Evolutionary conservation across 2,797 vertebrate species (phyloP).

Genomic region (Tokudaia muenninki): DNA sequence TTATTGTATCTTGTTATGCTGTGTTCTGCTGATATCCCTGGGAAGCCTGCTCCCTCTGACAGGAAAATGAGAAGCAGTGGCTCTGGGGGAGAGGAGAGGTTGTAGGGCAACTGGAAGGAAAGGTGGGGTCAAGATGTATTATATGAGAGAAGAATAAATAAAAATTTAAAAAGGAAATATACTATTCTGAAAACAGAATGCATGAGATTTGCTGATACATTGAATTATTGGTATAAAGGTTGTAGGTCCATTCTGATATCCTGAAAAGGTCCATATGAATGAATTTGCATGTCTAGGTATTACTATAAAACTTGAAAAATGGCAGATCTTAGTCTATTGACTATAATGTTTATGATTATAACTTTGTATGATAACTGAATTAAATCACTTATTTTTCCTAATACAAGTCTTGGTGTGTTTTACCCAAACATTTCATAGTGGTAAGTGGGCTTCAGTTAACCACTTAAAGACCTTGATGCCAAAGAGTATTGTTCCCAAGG

Average conservation of each 20-base stretch:
- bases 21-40: background rate
- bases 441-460: background rate
- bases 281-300: background rate
- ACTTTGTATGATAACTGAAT: background rate
- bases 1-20: background rate
- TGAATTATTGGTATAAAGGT: background rate
- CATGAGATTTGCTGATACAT: conserved; percentile 37
- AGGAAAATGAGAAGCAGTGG: background rate
- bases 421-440: conserved; percentile 28
- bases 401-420: conserved; percentile 9
- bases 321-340: background rate
- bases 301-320: conserved; percentile 7
- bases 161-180: background rate
- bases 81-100: background rate
- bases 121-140: background rate
- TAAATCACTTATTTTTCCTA: conserved; percentile 19
- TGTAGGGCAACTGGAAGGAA: background rate
- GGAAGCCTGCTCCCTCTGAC: background rate
- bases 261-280: background rate
- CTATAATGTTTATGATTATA: background rate
- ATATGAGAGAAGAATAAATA: background rate
- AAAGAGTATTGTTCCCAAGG: background rate
- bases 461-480: background rate
- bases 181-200: background rate
- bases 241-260: background rate